Evolutionary conservation across 1,140 invertebrate genomes (phyloP), one percentile per base, ranked within the genome.

Genomic region (Drosophila sturtevanti): DNA sequence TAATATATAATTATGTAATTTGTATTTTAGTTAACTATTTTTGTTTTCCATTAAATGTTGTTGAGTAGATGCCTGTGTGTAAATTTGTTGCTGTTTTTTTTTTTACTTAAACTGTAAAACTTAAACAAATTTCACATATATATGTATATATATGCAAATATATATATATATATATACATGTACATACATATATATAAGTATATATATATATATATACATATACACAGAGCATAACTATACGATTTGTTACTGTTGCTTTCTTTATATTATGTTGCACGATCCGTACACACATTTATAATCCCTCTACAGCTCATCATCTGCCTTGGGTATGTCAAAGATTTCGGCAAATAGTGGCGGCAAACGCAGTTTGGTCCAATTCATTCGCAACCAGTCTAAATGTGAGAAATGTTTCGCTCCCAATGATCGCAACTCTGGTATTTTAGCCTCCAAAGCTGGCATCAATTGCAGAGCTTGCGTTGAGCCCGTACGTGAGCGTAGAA

Each of bases 291-390:
- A n/a, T n/a, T 35, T 31, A 31, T 31, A 0, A 31, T 9, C 54
- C 31, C 44, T 51, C 73, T 89, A 91, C 68, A 90, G 73, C 78
- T 92, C 91, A 59, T 97, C 96, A 86, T 97, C 96, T 89, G 95
- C 95, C 93, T 97, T 98, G 54, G 98, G 97, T 93, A 99, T 98
- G 94, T 99, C 98, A 92, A 98, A 99, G 81, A 99, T 98, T 93
- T 99, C 98, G 22, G 98, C 97, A 92, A 98, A 99, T 37, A 99
- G 94, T 1, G 98, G 97, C 34, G 98, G 98, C 80, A 98, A 94
- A 68, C 95, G 94, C 35, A 98, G 93, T 79, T 96, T 95, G 63
- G 94, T 94, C 97, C 97, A 98, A 92, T 98, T 96, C 66, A 94
- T 93, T 69, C 97, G 94, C 92, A 97, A 98, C 97, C 98, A 99